Percentiles rank a stretch among this genome's conserved stretches.
Evolutionary conservation across 2,797 vertebrate species (phyloP).

Genomic region (Tadarida brasiliensis): DNA sequence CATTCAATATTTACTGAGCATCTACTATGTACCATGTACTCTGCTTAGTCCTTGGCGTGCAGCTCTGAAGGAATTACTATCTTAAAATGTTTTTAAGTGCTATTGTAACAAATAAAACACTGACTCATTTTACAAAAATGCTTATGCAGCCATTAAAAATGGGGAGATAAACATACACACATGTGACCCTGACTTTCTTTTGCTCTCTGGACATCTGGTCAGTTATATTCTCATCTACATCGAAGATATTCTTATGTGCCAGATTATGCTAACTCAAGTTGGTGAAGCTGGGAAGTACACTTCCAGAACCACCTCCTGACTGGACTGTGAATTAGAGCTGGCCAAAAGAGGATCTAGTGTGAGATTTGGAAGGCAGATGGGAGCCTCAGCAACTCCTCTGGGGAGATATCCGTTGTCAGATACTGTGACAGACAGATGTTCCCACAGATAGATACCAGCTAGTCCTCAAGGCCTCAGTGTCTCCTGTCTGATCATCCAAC

Average conservation of each 20-base stretch:
- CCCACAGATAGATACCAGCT: not conserved
- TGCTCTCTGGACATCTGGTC: not conserved
- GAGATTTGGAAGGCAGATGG: not conserved
- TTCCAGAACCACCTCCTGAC: not conserved
- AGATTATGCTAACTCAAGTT: not conserved
- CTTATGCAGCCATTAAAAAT: not conserved
- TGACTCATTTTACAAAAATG: not conserved
- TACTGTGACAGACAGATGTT: not conserved
- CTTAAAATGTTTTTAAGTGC: constrained; percentile 37
- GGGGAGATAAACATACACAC: not conserved
- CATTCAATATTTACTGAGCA: not conserved
- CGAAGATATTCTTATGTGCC: not conserved
- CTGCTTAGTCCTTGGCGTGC: not conserved
- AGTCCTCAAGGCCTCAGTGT: not conserved
- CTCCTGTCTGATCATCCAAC: not conserved
- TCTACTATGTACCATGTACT: not conserved
- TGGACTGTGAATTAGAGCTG: not conserved
- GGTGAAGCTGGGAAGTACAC: not conserved
- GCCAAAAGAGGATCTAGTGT: not conserved
- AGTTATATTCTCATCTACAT: not conserved
- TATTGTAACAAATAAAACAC: not conserved
- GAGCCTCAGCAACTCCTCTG: not conserved
- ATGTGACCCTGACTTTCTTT: not conserved
- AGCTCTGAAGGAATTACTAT: not conserved
- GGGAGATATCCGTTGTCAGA: not conserved